Base-by-base conservation (phyloP, 2,888 invertebrate species). In the Caenorhabditis zanzibari region DNA sequence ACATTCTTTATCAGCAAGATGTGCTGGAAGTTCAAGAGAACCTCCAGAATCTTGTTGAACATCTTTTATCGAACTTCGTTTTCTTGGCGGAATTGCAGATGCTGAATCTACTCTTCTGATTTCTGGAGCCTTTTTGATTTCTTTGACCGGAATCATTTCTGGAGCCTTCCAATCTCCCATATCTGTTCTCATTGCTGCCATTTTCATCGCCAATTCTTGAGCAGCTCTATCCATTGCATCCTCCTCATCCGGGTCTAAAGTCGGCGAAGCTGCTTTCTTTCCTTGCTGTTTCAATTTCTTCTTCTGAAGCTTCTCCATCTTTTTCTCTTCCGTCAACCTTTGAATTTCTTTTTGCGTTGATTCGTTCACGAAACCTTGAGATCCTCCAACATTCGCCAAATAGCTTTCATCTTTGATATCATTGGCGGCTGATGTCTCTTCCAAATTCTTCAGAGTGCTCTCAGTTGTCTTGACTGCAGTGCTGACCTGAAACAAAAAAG, bases 401-500 rank as follows among this genome's bases (percentile, higher is more conserved):
- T 90, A 90, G 19, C 88, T 88, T 75, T 92, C 92, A 77, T 92
- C 92, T 61, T 91, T 88, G 63, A 92, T 88, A 32, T 91, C 90
- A 22, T 90, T 88, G 1, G 88, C 90, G 1, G 91, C 91, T 9
- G 90, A 85, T 6, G 86, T 85, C 61, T 91, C 90, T 22, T 83
- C 83, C 38, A 92, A 72, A 9, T 84, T 85, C 52, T 90, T 91
- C 82, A 92, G 41, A 14, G 84, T 85, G 7, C 86, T 83, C 32
- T 88, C 89, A 1, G 92, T 91, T n/a, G 76, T 75, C 58, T 91
- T 91, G 22, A 90, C 88, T 10, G 80, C 86, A 7, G 58, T 80
- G 44, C 56, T 81, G 12, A 87, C 87, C 89, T 88, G 75, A 64
- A 86, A 79, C 61, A 35, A 61, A 24, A 44, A 9, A 19, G 1